phyloP scores from a whole-genome alignment of 2,888 invertebrate species.

The Mongoloraphidia duomilia region DNA sequence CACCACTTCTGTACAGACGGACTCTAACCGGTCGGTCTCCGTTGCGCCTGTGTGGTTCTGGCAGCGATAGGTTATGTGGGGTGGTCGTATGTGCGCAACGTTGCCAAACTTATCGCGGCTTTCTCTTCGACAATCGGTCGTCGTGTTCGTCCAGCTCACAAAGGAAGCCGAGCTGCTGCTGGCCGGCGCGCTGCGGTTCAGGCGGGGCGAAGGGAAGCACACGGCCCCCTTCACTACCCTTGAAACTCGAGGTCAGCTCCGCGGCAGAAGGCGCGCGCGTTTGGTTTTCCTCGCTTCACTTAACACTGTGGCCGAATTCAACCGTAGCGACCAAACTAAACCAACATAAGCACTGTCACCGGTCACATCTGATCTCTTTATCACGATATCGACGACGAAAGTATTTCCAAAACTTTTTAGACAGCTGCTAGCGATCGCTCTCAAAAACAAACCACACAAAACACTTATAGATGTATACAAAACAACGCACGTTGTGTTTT shows the following conservation, averaged over 20 bases:
- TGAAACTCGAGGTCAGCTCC: slow-evolving; percentile 34
- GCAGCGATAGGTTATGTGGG: slow-evolving; percentile 18
- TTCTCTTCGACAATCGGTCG: slow-evolving; percentile 22
- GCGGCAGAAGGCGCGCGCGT: slow-evolving; percentile 20
- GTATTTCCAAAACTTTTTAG: too few species aligned
- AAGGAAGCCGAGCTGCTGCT: slow-evolving; percentile 27
- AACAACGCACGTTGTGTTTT: too few species aligned
- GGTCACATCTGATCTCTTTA: too few species aligned
- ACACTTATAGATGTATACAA: too few species aligned
- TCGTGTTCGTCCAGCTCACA: slow-evolving; percentile 23
- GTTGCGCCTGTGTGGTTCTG: slow-evolving; percentile 19
- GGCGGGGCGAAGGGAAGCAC: slow-evolving; percentile 18
- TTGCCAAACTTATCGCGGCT: slow-evolving; percentile 23
- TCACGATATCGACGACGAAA: too few species aligned
- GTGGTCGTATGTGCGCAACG: slow-evolving; percentile 19
- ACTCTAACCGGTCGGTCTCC: slow-evolving; percentile 1
- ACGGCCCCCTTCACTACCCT: slow-evolving; percentile 31
- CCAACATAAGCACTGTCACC: too few species aligned
- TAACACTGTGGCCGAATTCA: too few species aligned
- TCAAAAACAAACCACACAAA: too few species aligned
- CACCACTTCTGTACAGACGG: slow-evolving; percentile 8
- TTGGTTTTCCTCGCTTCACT: not conserved
- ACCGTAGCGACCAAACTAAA: too few species aligned
- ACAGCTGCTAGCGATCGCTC: too few species aligned
- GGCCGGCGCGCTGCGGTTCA: slow-evolving; percentile 20